Percentiles rank a stretch among this genome's conserved stretches.
phyloP scores from a whole-genome alignment of 2,113 vertebrate species.

The Pluvialis apricaria region DNA sequence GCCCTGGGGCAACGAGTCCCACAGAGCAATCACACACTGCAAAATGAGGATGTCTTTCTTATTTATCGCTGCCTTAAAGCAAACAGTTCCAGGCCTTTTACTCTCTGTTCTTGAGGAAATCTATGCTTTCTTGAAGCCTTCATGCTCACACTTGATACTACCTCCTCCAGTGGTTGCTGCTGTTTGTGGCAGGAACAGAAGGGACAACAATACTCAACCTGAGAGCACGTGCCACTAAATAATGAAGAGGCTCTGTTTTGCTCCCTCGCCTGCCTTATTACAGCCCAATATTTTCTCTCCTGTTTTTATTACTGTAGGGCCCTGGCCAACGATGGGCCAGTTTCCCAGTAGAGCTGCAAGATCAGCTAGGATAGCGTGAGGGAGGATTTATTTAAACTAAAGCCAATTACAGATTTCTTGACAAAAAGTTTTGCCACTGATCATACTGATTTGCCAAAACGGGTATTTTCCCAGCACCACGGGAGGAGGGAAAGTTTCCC shows the following conservation, averaged over 20 bases:
- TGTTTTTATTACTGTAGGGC: not conserved
- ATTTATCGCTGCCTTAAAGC: not conserved
- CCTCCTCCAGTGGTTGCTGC: not conserved
- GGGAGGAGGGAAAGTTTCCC: not conserved
- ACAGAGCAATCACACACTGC: not conserved
- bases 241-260: not conserved
- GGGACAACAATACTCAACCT: rapidly evolving
- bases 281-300: not conserved
- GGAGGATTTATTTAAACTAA: not conserved
- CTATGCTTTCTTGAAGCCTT: not conserved
- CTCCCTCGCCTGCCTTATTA: not conserved
- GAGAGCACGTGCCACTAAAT: not conserved
- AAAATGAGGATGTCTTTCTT: conserved; percentile 11
- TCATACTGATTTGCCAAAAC: not conserved
- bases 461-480: not conserved
- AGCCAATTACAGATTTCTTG: not conserved
- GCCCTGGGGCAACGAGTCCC: not conserved
- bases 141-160: not conserved
- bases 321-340: rapidly evolving
- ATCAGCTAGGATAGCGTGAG: not conserved
- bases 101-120: not conserved
- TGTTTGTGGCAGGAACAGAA: not conserved
- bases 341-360: not conserved
- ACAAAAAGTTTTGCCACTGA: not conserved
- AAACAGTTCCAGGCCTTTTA: not conserved